Base-by-base conservation (phyloP, 1,140 invertebrate genomes). In the Coenobita brevimanus region DNA sequence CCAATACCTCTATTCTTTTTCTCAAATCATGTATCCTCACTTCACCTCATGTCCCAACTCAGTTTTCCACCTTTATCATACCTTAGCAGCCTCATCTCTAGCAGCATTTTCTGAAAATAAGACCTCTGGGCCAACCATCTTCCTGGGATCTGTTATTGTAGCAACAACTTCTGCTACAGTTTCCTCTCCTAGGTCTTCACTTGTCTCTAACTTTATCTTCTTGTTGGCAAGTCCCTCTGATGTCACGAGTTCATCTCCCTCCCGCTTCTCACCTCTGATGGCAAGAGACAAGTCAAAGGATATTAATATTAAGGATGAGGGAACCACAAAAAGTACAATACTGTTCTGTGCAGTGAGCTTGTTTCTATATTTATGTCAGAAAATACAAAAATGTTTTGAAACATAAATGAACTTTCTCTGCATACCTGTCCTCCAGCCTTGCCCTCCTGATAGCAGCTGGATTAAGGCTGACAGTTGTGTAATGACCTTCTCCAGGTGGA, bases 51-150 rank as follows among this genome's bases (percentile, higher is more conserved):
- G 54, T 15, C 13, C 4, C 10, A 24, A 57, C 27, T 2, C 30
- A 0, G 21, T 24, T 57, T n/a, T 2, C 0, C 13, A 33, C 30
- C 27, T n/a, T 10, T 17, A 33, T 3, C 27, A 79, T 95, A 93
- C 85, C 92, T 98, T 97, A 0, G 98, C 97, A 13, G 96, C 96
- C 92, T 98, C 97, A 92, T 99, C 98, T 71, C 98, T 94, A 0
- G 97, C 96, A 2, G 96, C 95, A 92, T 97, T 96, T 67, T 96
- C 96, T 84, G 96, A 95, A 91, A 97, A 97, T 1, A 97, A 92
- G 0, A 96, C 94, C 92, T 97, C 96, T 8, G 96, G 95, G n/a
- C 96, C 96, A 67, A 95, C 95, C 95, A 97, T 97, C 92, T 95
- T 95, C 4, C 95, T 92, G 0, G 93, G 95, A 92, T 97, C 95